Conservation (phyloP, 2,888 invertebrate genomes). For the Drosophila paranaensis region DNA sequence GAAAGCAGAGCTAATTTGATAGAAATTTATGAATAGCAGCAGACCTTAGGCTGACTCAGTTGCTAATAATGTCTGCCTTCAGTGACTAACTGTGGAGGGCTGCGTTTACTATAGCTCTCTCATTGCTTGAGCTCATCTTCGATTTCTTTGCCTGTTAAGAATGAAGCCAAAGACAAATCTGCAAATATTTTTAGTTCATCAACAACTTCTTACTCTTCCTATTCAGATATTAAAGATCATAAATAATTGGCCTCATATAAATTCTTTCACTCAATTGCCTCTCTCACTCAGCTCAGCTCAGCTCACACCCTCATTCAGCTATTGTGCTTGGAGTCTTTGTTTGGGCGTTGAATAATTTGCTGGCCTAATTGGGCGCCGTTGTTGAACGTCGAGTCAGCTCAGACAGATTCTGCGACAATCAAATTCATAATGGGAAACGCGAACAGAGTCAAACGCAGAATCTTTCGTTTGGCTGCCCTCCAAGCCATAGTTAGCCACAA, state of each 20-base stretch:
- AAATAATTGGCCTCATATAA: not conserved
- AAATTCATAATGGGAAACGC: constrained; percentile 39
- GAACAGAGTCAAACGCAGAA: constrained; percentile 34
- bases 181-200: no score
- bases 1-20: constrained; percentile 1
- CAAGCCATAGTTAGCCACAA: constrained; percentile 3
- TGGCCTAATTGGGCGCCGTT: constrained; percentile 50
- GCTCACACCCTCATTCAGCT: not conserved
- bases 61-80: not conserved
- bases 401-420: constrained; percentile 27
- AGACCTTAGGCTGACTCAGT: not conserved
- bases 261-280: not conserved
- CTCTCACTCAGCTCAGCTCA: not conserved
- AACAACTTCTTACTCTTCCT: no score
- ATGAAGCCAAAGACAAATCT: no score
- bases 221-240: not conserved
- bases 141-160: no score
- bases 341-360: constrained; percentile 44
- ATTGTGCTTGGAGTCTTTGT: constrained; percentile 1
- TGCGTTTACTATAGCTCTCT: not conserved
- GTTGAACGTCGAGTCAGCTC: constrained; percentile 43
- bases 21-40: constrained; percentile 2
- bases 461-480: constrained; percentile 18
- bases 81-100: not conserved
- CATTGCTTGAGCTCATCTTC: no score